These are phyloP conservation scores for Microchrysa polita DNA, from an alignment of 2,888 invertebrate species.

Conservation along the genomic window DNA sequence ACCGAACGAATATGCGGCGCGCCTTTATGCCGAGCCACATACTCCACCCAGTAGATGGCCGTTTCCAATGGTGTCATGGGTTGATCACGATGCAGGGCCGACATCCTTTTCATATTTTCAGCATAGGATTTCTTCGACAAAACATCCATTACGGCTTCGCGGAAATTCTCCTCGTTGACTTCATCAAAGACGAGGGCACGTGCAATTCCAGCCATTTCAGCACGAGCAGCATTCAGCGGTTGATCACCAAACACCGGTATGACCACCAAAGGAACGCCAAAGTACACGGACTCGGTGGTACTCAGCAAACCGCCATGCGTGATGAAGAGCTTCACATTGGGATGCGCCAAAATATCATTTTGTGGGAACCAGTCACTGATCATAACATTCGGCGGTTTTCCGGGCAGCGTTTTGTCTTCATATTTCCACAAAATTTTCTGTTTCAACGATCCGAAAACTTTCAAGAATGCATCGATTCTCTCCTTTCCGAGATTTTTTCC, in stretches of 20 bases:
- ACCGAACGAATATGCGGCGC: conserved; percentile 58
- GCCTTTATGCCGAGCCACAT: conserved; percentile 59
- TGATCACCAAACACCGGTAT: conserved; percentile 68
- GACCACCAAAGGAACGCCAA: conserved; percentile 65
- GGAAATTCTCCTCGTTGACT: conserved; percentile 58
- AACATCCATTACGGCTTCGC: conserved; percentile 52
- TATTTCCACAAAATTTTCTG: conserved; percentile 65
- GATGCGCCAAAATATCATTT: conserved; percentile 65
- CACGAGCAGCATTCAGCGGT: conserved; percentile 64
- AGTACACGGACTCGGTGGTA: conserved; percentile 65
- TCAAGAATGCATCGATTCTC: conserved; percentile 6
- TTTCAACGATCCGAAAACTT: conserved; percentile 53
- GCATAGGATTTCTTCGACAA: conserved; percentile 53
- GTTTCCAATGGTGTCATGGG: conserved; percentile 57
- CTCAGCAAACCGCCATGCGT: conserved; percentile 67
- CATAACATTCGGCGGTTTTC: conserved; percentile 59
- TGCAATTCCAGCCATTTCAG: conserved; percentile 63
- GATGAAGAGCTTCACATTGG: conserved; percentile 65
- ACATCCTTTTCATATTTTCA: conserved; percentile 52
- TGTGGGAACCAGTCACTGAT: conserved; percentile 66
- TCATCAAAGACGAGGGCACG: conserved; percentile 58
- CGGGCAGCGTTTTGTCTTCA: conserved; percentile 59
- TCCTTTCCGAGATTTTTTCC: background rate
- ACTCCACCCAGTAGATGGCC: conserved; percentile 62
- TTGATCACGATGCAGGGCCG: conserved; percentile 58